These are phyloP conservation scores for Leptopilina boulardi DNA, from an alignment of 1,140 invertebrate species.

Conservation along the genomic window DNA sequence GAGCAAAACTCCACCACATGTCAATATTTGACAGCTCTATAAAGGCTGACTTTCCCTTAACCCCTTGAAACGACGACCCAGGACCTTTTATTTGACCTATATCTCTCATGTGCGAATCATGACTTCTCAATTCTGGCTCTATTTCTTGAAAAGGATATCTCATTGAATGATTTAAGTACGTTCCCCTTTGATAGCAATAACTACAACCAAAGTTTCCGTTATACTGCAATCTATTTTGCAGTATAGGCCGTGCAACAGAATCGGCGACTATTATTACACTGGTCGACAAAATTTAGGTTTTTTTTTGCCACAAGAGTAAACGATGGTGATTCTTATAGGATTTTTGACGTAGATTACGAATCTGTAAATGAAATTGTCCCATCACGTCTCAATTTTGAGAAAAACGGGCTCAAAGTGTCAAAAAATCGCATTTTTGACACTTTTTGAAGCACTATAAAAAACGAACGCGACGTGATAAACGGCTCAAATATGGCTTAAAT, in stretches of 20 bases:
- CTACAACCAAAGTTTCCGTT: not conserved
- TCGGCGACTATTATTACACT: not conserved
- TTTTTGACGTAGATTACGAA: no score
- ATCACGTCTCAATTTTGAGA: no score
- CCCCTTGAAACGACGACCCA: not conserved
- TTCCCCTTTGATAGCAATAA: not conserved
- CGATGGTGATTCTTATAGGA: no score
- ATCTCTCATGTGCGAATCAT: not conserved
- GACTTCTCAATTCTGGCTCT: not conserved
- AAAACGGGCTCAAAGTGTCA: no score
- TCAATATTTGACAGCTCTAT: not conserved
- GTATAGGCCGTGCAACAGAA: not conserved
- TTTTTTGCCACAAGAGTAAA: no score
- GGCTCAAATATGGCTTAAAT: no score
- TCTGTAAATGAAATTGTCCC: no score
- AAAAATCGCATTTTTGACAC: no score
- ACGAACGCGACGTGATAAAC: no score
- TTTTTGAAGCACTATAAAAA: no score
- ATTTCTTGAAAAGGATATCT: not conserved
- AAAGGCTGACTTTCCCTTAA: not conserved
- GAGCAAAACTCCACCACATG: no score
- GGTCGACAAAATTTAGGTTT: no score
- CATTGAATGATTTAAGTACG: not conserved
- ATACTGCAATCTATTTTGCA: not conserved
- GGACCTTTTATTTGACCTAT: not conserved